Base-by-base conservation (phyloP, 2,888 invertebrate species). In the Odontocolon sp. region DNA sequence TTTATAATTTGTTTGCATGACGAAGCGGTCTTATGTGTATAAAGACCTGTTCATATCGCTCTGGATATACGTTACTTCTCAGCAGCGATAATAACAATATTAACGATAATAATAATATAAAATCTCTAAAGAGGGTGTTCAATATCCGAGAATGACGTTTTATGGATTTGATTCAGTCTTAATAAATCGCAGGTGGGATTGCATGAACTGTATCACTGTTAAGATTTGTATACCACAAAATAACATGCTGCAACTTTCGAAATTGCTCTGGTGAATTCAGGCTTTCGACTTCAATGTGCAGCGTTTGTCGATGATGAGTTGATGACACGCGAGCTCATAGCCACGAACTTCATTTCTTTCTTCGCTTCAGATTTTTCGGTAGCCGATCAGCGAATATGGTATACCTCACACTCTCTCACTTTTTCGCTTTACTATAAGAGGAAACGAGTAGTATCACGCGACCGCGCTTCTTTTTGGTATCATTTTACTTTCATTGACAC, bases 1-100 rank as follows among this genome's bases (percentile, higher is more conserved):
- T 76, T 50, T 56, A 40, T 63, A 77, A 71, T 77, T 77, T 61
- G 67, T 63, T 63, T 40, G 61, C 28, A 36, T 72, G 76, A 77
- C 67, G 61, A 36, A 52, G 70, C 59, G 54, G 47, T 50, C 9
- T 64, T 36, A 38, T 23, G 26, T 9, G 4, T 6, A n/a, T 5
- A 42, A 47, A 42, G 18, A n/a, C 11, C 26, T 36, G 5, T 14
- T 50, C 26, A 36, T 50, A 63, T 59, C 47, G 61, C n/a, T 45
- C 38, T 31, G 14, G 57, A 64, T 50, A 71, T 71, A 18, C 33
- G 54, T n/a, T 28, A 8, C 11, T 16, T 9, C 9, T 9, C 0
- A 6, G 31, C 8, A 5, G 16, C 26, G n/a, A n/a, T n/a, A n/a
- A n/a, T n/a, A n/a, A n/a, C n/a, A n/a, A n/a, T n/a, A n/a, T n/a